Evolutionary conservation across 2,113 vertebrate species (phyloP).

Genomic region (Ammospiza caudacuta): DNA sequence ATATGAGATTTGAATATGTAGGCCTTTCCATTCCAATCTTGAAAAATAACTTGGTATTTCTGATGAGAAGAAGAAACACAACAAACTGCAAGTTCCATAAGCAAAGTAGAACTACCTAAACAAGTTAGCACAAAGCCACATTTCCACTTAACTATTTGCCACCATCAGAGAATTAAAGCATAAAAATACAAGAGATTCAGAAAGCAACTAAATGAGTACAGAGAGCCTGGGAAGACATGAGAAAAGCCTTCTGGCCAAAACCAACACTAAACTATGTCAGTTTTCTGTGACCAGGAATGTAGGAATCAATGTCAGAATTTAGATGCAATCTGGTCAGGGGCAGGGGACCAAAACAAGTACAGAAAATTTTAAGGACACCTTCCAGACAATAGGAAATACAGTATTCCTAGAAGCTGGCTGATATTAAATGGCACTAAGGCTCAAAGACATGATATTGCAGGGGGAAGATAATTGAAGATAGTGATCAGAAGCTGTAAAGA

Average conservation of each 20-base stretch:
- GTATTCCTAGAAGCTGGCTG: not conserved
- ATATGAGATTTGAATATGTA: not conserved
- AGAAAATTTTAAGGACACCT: not conserved
- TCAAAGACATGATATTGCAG: not conserved
- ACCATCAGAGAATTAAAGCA: not conserved
- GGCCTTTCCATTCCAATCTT: not conserved
- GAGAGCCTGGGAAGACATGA: not conserved
- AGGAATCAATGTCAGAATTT: slow-evolving; percentile 25
- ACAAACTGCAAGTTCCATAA: not conserved
- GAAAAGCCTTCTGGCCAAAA: slow-evolving; percentile 11
- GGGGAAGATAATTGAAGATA: not conserved
- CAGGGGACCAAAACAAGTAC: not conserved
- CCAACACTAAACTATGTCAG: not conserved
- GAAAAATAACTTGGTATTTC: not conserved
- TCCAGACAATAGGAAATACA: not conserved
- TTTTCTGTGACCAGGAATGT: not conserved
- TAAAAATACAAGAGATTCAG: not conserved
- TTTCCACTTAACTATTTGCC: not conserved
- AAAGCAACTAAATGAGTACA: not conserved
- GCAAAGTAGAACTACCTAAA: not conserved
- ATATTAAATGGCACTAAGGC: not conserved
- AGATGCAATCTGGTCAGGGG: not conserved
- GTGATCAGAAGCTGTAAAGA: not conserved
- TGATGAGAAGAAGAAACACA: not conserved
- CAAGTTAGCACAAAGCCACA: not conserved